Evolutionary conservation across 2,113 vertebrate species (phyloP), one percentile per base, ranked within the genome.

Genomic region (Dissostichus mawsoni): DNA sequence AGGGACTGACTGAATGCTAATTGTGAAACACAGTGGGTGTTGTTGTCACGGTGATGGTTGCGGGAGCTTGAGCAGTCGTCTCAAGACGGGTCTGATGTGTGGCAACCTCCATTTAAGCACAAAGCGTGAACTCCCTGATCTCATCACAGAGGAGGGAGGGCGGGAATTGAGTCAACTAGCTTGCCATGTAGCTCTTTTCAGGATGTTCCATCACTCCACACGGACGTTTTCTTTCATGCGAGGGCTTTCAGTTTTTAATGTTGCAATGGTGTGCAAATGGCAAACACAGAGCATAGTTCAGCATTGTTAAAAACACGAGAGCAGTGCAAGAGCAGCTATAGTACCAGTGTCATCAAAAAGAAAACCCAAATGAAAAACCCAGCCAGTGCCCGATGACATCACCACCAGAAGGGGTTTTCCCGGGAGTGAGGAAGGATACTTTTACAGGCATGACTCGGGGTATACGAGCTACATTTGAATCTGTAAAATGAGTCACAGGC

Each of bases 11-110:
- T 83, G 81, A 82, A 88, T 79, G 80, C 81, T 92, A 85, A 92
- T 87, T 89, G 82, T 79, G 36, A 80, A 90, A 81, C 77, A 52
- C 50, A 51, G 76, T 48, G 69, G 69, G 75, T 76, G 87, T 47
- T 81, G 86, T 90, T 84, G 87, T 90, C 86, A 90, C 83, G 59
- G 89, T 58, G 87, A 89, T 47, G 79, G 66, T 48, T 11, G 81
- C 44, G 2, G 70, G 79, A 78, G 86, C 47, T 20, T 23, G 45
- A 71, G 83, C 67, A 70, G 57, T 50, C 69, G 63, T 67, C 69
- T 85, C 67, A 13, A 67, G 78, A 66, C 84, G 29, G 87, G 78
- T 83, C 83, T 76, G 81, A 70, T 74, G 23, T 69, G 84, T 51
- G 66, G 52, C 83, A 83, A 84, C 74, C 77, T 82, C 78, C 81